Percentiles rank a stretch among this genome's conserved stretches.
Conservation (phyloP, 2,113 vertebrate genomes). For the Hyperoodon ampullatus region DNA sequence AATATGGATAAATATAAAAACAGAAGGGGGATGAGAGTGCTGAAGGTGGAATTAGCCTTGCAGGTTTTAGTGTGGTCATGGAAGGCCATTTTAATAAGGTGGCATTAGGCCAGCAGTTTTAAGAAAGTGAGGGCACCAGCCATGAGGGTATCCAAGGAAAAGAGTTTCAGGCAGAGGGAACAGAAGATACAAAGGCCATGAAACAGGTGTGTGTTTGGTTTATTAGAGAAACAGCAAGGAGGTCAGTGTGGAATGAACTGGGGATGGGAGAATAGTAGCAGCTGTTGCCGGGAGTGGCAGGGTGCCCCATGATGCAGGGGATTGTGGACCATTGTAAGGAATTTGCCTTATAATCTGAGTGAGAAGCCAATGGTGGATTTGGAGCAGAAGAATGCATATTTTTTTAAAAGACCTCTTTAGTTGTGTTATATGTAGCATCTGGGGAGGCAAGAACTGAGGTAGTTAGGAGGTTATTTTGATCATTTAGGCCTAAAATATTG, state of each 20-base stretch:
- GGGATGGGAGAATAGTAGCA: background rate
- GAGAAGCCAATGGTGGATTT: background rate
- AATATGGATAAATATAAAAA: background rate
- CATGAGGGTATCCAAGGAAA: background rate
- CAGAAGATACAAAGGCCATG: background rate
- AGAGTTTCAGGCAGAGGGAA: background rate
- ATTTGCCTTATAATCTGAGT: background rate
- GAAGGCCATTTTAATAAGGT: background rate
- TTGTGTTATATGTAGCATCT: background rate
- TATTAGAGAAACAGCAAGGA: background rate
- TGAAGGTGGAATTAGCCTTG: background rate
- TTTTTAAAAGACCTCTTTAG: background rate
- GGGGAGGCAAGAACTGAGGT: background rate
- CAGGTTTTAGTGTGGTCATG: background rate
- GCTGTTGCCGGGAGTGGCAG: background rate
- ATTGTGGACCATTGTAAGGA: background rate
- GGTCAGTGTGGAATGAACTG: background rate
- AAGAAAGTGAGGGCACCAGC: background rate
- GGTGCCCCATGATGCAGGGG: background rate
- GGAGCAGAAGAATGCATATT: background rate
- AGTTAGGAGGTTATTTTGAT: background rate
- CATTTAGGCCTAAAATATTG: background rate
- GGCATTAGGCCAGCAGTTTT: background rate
- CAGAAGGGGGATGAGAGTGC: background rate
- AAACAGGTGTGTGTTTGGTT: background rate